Base-by-base conservation (phyloP, 2,888 invertebrate species). In the Drosophila multiciliata region DNA sequence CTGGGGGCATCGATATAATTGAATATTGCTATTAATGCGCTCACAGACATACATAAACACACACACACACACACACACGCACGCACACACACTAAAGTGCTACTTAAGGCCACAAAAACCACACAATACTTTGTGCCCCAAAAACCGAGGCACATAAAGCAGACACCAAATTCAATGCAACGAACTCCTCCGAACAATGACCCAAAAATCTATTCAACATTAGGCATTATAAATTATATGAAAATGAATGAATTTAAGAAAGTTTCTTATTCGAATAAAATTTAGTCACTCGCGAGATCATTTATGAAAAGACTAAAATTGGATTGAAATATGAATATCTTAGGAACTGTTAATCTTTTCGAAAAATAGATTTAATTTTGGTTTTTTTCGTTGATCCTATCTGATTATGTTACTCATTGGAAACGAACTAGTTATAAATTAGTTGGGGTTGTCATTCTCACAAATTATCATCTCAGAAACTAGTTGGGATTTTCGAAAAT, bases 1-100 rank as follows among this genome's bases (percentile, higher is more conserved):
- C 2, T 17, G 35, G 59, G 42, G 49, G 67, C 64, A 69, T 62
- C 72, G 74, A 76, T 81, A 87, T 90, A 87, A 90, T 87, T 90
- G 85, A 87, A 87, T 87, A 89, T 79, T 80, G 77, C 71, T 72
- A 73, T 83, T 89, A 90, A 87, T 89, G 83, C 73, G 62, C 64
- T 57, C 50, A 72, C 57, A 40, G 59, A 33, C 54, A 61, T 48
- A 55, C 55, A 66, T 70, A 52, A 66, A 65, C 70, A 55, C 53
- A 55, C 58, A 38, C 42, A 38, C 60, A 60, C 54, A 52, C 55
- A 12, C 35, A 36, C 38, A 29, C 52, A 55, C 66, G 48, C 72
- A 64, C 69, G 50, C 58, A 54, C 50, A 42, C 40, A 32, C 42
- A 57, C 68, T 45, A 83, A 82, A 85, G 83, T 87, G 80, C 85